A percentile compares a stretch with the other conserved stretches of the same genome.
phyloP scores from a whole-genome alignment of 2,888 invertebrate species.

The Euzophera pinguis region DNA sequence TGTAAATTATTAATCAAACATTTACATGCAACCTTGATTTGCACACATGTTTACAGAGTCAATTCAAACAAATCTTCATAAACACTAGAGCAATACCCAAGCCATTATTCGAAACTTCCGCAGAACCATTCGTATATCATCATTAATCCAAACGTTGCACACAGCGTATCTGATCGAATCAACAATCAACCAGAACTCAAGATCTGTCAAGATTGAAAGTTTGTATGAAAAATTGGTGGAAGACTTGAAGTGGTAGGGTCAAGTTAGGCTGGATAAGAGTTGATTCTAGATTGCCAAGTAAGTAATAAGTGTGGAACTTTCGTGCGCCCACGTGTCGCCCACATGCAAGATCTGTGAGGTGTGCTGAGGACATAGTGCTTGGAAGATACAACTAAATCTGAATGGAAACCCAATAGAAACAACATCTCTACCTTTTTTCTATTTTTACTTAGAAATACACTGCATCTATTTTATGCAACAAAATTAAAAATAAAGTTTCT shows the following conservation, averaged over 20 bases:
- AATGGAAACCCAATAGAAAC: not conserved
- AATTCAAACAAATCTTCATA: not conserved
- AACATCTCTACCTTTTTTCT: no score
- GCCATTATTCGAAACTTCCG: slow-evolving; percentile 16
- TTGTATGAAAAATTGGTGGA: not conserved
- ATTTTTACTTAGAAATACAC: no score
- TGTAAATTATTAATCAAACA: no score
- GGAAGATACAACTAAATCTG: not conserved
- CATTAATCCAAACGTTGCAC: slow-evolving; percentile 58
- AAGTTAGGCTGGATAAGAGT: slow-evolving; percentile 39
- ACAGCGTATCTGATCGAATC: slow-evolving; percentile 62
- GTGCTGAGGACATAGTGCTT: slow-evolving; percentile 39
- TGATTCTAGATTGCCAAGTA: slow-evolving; percentile 53
- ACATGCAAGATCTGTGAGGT: slow-evolving; percentile 47
- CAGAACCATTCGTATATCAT: slow-evolving; percentile 51
- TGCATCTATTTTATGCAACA: no score
- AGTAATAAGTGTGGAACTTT: slow-evolving; percentile 69
- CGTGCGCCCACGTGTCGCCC: slow-evolving; percentile 69
- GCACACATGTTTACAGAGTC: not conserved
- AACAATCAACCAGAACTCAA: slow-evolving; percentile 38
- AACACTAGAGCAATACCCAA: slow-evolving; percentile 4
- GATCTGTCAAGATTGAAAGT: slow-evolving; percentile 25
- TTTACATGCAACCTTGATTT: not conserved
- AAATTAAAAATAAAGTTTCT: no score
- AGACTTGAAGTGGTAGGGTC: slow-evolving; percentile 28